phyloP scores from a whole-genome alignment of 1,140 invertebrate genomes.

The Camponotus pennsylvanicus region DNA sequence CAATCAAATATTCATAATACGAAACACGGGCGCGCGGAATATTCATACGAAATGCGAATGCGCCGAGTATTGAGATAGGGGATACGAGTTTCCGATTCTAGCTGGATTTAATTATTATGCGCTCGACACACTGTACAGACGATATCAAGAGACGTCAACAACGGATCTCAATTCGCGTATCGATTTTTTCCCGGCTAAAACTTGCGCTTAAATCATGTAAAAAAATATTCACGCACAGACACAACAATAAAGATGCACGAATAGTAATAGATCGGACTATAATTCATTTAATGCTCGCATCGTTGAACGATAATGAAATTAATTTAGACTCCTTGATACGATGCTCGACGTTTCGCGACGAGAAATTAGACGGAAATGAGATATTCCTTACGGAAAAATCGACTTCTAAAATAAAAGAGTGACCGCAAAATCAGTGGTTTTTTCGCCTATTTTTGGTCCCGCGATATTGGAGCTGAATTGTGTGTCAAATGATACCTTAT shows the following conservation, averaged over 20 bases:
- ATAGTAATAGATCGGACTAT: neutral
- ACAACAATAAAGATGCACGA: neutral
- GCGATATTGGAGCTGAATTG: too few relatives aligned
- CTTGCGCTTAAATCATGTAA: neutral
- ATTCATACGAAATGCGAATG: slow-evolving; percentile 51
- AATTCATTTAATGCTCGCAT: neutral
- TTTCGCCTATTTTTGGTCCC: too few relatives aligned
- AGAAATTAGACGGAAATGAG: neutral
- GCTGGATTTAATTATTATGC: slow-evolving; percentile 60
- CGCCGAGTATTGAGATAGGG: slow-evolving; percentile 48
- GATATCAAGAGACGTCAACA: slow-evolving; percentile 21
- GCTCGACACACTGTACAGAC: slow-evolving; percentile 31
- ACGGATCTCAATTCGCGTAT: neutral
- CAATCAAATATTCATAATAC: slow-evolving; percentile 61
- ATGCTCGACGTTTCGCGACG: neutral
- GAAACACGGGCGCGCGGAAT: slow-evolving; percentile 24
- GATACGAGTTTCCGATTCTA: slow-evolving; percentile 50
- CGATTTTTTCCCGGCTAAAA: slow-evolving; percentile 4
- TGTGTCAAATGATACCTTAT: too few relatives aligned
- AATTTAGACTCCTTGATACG: neutral
- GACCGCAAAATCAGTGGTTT: too few relatives aligned
- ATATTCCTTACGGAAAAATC: slow-evolving; percentile 5
- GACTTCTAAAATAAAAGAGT: neutral
- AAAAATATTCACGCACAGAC: neutral
- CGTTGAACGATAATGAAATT: neutral